phyloP scores from a whole-genome alignment of 2,888 invertebrate genomes.

The Didymodactylos carnosus region DNA sequence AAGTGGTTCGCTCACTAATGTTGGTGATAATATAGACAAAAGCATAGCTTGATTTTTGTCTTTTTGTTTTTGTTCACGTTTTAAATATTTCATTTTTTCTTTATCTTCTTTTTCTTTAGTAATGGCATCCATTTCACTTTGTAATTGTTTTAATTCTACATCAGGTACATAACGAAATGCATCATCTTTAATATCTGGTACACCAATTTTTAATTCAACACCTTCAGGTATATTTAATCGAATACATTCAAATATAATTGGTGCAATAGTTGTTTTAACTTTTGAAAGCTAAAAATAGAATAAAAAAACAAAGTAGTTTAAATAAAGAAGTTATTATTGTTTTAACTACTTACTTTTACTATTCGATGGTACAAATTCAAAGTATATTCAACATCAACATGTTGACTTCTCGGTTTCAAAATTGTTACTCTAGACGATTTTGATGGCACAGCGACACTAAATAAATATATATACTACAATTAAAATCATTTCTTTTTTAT shows the following conservation, averaged over 20 bases:
- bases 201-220: slow-evolving; percentile 48
- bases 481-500: not conserved
- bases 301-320: not conserved
- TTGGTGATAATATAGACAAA: not conserved
- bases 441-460: slow-evolving; percentile 6
- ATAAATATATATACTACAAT: not conserved
- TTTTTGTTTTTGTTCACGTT: not conserved
- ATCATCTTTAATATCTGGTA: slow-evolving; percentile 48
- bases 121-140: not conserved
- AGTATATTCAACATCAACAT: slow-evolving; percentile 7
- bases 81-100: not conserved
- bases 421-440: slow-evolving; percentile 6
- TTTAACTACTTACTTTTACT: not conserved
- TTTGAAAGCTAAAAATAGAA: not conserved
- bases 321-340: not conserved
- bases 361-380: slow-evolving; percentile 13
- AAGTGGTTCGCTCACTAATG: too few species aligned
- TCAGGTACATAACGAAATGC: slow-evolving; percentile 64
- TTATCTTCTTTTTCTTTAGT: not conserved
- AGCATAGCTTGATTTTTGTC: not conserved
- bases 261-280: slow-evolving; percentile 10
- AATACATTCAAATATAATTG: slow-evolving; percentile 49
- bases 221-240: slow-evolving; percentile 58
- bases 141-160: slow-evolving; percentile 50
- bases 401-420: slow-evolving; percentile 6